phyloP scores from a whole-genome alignment of 1,140 invertebrate species.

The Pantala flavescens region DNA sequence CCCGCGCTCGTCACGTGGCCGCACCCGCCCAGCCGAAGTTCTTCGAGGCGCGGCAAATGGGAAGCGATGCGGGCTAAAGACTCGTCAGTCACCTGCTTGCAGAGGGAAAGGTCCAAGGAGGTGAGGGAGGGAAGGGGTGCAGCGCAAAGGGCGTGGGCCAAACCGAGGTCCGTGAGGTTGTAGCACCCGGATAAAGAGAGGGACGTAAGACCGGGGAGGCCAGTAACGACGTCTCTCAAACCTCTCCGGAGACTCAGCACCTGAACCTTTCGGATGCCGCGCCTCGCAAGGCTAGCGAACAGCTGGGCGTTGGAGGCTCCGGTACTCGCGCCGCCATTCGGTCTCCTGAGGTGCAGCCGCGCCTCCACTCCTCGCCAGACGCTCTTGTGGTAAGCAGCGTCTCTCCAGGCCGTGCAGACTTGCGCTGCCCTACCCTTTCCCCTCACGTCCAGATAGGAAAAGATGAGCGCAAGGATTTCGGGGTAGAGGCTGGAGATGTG shows the following conservation, averaged over 20 bases:
- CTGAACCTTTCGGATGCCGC: constrained; percentile 81
- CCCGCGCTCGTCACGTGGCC: constrained; percentile 81
- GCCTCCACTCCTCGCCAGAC: constrained; percentile 91
- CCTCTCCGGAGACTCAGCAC: constrained; percentile 74
- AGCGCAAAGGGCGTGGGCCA: constrained; percentile 66
- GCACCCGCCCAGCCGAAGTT: constrained; percentile 81
- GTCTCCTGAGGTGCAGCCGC: constrained; percentile 71
- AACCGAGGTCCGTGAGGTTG: constrained; percentile 74
- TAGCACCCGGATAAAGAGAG: constrained; percentile 88
- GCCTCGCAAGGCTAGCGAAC: constrained; percentile 71
- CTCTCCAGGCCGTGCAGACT: constrained; percentile 80
- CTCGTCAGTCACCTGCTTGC: constrained; percentile 87
- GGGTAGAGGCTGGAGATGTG: constrained; percentile 84
- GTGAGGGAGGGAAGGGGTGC: constrained; percentile 58
- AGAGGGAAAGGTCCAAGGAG: constrained; percentile 76
- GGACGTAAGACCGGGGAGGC: constrained; percentile 74
- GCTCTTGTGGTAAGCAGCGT: constrained; percentile 76
- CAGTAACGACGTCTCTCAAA: constrained; percentile 74
- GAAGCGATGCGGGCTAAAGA: constrained; percentile 73
- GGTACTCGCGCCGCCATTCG: constrained; percentile 37
- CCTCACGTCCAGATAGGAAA: constrained; percentile 74
- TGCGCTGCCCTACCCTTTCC: constrained; percentile 83
- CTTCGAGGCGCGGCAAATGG: constrained; percentile 75
- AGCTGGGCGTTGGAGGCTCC: constrained; percentile 45
- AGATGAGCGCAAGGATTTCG: constrained; percentile 84